These are phyloP conservation scores for Drosophila nigromelanica DNA, from an alignment of 1,140 invertebrate genomes.

Conservation along the genomic window DNA sequence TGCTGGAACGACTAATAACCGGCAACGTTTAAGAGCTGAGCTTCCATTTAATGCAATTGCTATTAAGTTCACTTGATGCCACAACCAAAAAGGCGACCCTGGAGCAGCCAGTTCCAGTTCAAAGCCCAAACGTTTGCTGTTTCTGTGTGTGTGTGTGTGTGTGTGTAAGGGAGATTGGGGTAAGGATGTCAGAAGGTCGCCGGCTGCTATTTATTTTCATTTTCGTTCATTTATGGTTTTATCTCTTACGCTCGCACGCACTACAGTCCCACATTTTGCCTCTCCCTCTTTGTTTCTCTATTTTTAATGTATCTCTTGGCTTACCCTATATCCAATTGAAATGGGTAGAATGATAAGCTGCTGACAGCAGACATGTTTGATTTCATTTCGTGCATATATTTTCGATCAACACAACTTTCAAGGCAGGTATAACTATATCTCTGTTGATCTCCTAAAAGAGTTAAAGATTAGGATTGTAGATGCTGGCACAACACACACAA, in stretches of 20 bases:
- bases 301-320: background rate
- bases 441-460: too few species aligned
- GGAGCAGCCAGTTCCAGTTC: constrained; percentile 10
- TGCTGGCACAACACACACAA: too few species aligned
- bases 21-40: constrained; percentile 56
- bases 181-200: constrained; percentile 29
- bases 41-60: constrained; percentile 61
- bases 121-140: constrained; percentile 1
- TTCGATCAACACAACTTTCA: too few species aligned
- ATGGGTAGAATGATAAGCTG: too few species aligned
- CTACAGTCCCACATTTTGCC: too few species aligned
- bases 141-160: constrained; percentile 1
- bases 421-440: too few species aligned
- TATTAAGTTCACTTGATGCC: constrained; percentile 77
- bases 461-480: too few species aligned
- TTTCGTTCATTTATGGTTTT: constrained; percentile 79
- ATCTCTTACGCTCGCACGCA: constrained; percentile 42
- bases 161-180: background rate
- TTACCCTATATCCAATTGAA: background rate
- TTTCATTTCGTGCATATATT: too few species aligned
- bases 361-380: too few species aligned
- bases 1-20: constrained; percentile 54
- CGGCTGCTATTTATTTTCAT: constrained; percentile 81
- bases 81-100: constrained; percentile 9
- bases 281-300: background rate